Conservation (phyloP, 2,113 vertebrate species). For the Mastomys natalensis region DNA sequence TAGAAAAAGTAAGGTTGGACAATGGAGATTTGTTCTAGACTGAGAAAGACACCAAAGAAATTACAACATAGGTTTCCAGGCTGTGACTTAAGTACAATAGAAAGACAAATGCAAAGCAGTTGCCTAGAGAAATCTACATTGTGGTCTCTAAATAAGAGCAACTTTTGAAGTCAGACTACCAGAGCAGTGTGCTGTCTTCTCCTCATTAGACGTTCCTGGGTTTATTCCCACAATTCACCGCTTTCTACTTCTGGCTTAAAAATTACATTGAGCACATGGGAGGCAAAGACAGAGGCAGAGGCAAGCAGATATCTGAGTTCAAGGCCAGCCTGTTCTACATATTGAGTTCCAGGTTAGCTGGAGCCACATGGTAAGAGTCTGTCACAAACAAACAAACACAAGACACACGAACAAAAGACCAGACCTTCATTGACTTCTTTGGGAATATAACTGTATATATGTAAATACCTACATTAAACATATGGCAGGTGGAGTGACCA, state of each 20-base stretch:
- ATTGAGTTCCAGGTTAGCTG: background rate
- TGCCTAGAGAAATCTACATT: background rate
- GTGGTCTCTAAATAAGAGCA: conserved; percentile 29
- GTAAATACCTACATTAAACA: background rate
- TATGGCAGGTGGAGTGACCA: background rate
- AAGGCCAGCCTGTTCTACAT: background rate
- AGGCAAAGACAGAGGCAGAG: background rate
- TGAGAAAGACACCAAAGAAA: conserved; percentile 22
- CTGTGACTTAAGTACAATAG: background rate
- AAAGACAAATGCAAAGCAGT: background rate
- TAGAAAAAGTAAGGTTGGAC: background rate
- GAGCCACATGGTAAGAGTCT: background rate
- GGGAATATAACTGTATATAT: background rate
- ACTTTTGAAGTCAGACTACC: background rate
- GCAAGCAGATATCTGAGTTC: background rate
- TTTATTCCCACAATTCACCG: background rate
- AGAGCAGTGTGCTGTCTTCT: background rate
- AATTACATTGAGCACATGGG: background rate
- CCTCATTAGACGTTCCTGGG: background rate
- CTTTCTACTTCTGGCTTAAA: conserved; percentile 44
- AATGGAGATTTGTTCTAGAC: conserved; percentile 22
- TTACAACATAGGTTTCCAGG: background rate
- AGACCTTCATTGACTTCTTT: background rate
- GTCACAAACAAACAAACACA: background rate
- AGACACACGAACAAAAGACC: background rate